These are phyloP conservation scores for Clepsis dumicolana DNA, from an alignment of 2,888 invertebrate genomes.

Conservation along the genomic window DNA sequence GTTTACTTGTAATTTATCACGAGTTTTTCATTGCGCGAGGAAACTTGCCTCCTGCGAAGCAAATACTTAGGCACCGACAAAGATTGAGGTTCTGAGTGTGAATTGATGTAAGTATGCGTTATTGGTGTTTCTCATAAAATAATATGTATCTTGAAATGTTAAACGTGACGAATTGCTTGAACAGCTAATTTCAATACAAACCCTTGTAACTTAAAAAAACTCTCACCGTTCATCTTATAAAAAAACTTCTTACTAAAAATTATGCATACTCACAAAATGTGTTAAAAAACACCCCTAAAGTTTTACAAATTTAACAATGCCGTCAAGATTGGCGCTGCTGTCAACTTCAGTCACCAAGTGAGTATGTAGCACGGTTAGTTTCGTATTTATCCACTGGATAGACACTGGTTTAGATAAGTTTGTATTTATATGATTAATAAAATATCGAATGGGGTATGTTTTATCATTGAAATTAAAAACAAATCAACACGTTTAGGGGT, in stretches of 20 bases:
- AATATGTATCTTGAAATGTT: no score
- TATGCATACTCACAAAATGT: conserved; percentile 31
- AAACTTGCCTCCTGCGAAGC: no score
- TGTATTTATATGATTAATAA: conserved; percentile 17
- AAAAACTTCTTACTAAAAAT: conserved; percentile 14
- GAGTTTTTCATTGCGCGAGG: no score
- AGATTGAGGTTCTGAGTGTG: no score
- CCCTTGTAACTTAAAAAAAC: conserved; percentile 3
- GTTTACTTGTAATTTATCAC: no score
- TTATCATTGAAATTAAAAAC: conserved; percentile 36
- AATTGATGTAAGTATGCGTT: no score
- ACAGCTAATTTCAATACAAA: conserved; percentile 16
- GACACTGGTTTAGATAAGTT: conserved; percentile 6
- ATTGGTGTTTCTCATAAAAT: no score
- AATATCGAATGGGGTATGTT: conserved; percentile 34
- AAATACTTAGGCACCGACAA: no score
- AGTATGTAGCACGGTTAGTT: neutral
- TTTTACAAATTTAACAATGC: conserved; percentile 19
- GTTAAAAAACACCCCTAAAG: conserved; percentile 13
- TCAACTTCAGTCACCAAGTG: neutral
- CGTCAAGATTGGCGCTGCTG: neutral
- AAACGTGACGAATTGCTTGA: conserved; percentile 28
- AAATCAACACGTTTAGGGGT: conserved; percentile 42
- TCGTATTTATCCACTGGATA: neutral
- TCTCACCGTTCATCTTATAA: conserved; percentile 19